Conservation (phyloP, 2,888 invertebrate genomes). For the Keiferia lycopersicella region DNA sequence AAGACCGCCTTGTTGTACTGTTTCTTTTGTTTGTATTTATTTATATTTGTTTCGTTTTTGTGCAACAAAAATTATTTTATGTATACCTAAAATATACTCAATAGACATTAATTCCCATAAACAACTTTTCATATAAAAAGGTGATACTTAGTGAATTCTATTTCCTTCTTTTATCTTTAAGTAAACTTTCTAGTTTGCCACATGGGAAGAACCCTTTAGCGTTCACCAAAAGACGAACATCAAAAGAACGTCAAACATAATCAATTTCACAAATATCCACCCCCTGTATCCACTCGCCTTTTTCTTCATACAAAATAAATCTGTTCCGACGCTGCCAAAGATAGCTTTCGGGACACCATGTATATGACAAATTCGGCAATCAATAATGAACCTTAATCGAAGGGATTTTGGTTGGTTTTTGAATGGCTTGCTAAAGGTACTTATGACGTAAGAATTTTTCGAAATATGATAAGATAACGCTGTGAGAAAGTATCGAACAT, state of each 20-base stretch:
- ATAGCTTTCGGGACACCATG: slow-evolving; percentile 30
- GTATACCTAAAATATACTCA: too few relatives aligned
- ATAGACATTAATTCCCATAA: too few relatives aligned
- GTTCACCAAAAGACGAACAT: slow-evolving; percentile 53
- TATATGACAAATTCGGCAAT: slow-evolving; percentile 31
- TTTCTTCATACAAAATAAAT: slow-evolving; percentile 69
- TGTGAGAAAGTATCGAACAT: slow-evolving; percentile 72
- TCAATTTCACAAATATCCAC: slow-evolving; percentile 77
- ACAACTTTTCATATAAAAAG: too few relatives aligned
- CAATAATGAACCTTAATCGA: slow-evolving; percentile 29
- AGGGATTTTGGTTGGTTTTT: slow-evolving; percentile 19
- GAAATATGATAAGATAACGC: slow-evolving; percentile 64
- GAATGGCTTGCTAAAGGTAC: not conserved
- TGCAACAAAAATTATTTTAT: too few relatives aligned
- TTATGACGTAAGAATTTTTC: not conserved
- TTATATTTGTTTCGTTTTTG: too few relatives aligned
- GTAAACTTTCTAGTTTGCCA: too few relatives aligned
- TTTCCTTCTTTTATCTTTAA: too few relatives aligned
- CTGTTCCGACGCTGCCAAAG: slow-evolving; percentile 51
- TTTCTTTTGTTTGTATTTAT: too few relatives aligned
- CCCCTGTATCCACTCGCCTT: slow-evolving; percentile 50
- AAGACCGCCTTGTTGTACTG: too few relatives aligned
- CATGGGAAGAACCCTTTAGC: slow-evolving; percentile 26
- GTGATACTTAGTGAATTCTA: too few relatives aligned
- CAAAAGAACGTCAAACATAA: slow-evolving; percentile 76